phyloP scores from a whole-genome alignment of 1,140 invertebrate genomes.

The Drosophila nikananu region DNA sequence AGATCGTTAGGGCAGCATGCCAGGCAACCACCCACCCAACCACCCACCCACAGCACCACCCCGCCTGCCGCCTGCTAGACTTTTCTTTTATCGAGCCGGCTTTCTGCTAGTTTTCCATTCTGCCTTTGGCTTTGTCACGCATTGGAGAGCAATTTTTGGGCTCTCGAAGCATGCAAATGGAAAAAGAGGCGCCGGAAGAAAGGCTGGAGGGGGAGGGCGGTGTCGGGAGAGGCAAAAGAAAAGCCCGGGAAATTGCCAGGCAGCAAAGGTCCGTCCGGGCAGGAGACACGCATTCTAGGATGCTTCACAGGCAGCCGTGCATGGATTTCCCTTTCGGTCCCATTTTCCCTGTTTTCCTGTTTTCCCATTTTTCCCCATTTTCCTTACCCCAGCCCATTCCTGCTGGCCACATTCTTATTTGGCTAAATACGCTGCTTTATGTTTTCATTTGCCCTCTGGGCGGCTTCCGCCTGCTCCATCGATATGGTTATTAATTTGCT shows the following conservation, averaged over 20 bases:
- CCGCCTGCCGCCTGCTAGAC: background rate
- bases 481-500: conserved; percentile 2
- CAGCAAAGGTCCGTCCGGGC: background rate
- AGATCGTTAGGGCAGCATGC: conserved; percentile 79
- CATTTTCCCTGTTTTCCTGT: conserved; percentile 9
- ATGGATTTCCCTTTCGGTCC: conserved; percentile 13
- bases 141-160: conserved; percentile 69
- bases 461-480: background rate
- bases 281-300: conserved; percentile 16
- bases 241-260: conserved; percentile 27
- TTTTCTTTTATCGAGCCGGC: conserved; percentile 49
- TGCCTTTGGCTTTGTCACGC: conserved; percentile 65
- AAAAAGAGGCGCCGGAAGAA: conserved; percentile 6
- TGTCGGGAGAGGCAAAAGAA: background rate
- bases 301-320: conserved; percentile 35
- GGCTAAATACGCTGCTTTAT: conserved; percentile 40
- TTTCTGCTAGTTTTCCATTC: conserved; percentile 57
- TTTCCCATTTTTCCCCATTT: conserved; percentile 6
- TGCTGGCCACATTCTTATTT: conserved; percentile 22
- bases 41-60: background rate
- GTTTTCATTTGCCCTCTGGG: conserved; percentile 27
- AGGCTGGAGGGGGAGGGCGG: background rate
- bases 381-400: background rate
- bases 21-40: conserved; percentile 43
- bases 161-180: conserved; percentile 59